Evolutionary conservation across 1,140 invertebrate species (phyloP).

Genomic region (Bursaphelenchus mucronatus): DNA sequence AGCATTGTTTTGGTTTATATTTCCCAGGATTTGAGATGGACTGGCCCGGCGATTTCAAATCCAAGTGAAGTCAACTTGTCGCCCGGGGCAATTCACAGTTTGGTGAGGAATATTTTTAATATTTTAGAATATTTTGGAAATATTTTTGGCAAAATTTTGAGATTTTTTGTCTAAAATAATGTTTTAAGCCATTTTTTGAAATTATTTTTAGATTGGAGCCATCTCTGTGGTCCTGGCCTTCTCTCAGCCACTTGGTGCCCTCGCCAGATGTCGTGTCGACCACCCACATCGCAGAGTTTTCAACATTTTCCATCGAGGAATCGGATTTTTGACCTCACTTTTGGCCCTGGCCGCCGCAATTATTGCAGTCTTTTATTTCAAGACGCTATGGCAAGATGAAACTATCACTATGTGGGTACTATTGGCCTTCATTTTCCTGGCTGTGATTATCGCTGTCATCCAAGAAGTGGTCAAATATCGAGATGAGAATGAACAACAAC

Average conservation of each 20-base stretch:
- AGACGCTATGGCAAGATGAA: constrained; percentile 9
- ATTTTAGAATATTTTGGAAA: background rate
- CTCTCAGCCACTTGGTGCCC: constrained; percentile 31
- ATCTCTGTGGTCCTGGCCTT: constrained; percentile 36
- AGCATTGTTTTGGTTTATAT: constrained; percentile 24
- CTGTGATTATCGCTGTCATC: constrained; percentile 22
- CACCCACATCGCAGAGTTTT: constrained; percentile 34
- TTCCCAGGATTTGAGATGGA: constrained; percentile 35
- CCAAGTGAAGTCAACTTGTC: constrained; percentile 13
- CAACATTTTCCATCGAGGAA: constrained; percentile 28
- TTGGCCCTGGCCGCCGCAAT: constrained; percentile 14
- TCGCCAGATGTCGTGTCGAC: constrained; percentile 32
- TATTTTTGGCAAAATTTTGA: constrained; percentile 1
- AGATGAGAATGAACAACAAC: constrained; percentile 30
- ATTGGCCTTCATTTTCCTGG: constrained; percentile 23
- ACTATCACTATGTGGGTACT: constrained; percentile 15
- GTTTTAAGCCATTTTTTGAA: constrained; percentile 6
- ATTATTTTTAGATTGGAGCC: constrained; percentile 28
- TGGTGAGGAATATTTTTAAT: constrained; percentile 4
- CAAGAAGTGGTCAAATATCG: constrained; percentile 28
- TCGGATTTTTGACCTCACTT: constrained; percentile 18
- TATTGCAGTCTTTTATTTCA: constrained; percentile 24
- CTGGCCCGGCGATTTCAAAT: constrained; percentile 28
- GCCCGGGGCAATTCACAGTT: constrained; percentile 26
- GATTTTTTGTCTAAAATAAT: constrained; percentile 7